Percentiles rank a stretch among this genome's conserved stretches.
These are phyloP conservation scores for Gila orcuttii DNA, from an alignment of 2,113 vertebrate species.

Conservation along the genomic window DNA sequence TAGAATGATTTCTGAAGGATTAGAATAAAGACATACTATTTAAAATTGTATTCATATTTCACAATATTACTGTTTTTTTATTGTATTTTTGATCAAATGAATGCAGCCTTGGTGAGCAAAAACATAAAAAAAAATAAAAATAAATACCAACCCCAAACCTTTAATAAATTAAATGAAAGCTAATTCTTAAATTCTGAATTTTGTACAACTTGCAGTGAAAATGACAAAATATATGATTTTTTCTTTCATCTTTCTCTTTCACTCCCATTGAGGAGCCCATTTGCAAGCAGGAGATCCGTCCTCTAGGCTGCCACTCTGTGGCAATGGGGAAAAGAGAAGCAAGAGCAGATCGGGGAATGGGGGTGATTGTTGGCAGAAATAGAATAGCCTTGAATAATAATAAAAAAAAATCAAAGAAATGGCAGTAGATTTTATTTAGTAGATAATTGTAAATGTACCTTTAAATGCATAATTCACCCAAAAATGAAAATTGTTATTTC, in stretches of 20 bases:
- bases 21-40: too few species aligned
- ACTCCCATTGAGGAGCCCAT: conserved; percentile 12
- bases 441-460: background rate
- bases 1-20: too few species aligned
- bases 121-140: background rate
- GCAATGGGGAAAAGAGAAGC: background rate
- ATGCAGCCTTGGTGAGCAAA: background rate
- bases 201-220: background rate
- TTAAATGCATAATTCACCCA: background rate
- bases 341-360: background rate
- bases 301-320: conserved; percentile 19
- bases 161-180: background rate
- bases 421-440: background rate
- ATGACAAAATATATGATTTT: background rate
- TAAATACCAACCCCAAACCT: background rate
- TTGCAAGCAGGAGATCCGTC: conserved; percentile 7
- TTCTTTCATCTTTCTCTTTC: too few species aligned
- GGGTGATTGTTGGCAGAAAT: background rate
- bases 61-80: background rate
- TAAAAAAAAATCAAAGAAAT: background rate
- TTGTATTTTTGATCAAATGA: background rate
- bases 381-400: background rate
- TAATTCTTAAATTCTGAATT: background rate
- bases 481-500: background rate
- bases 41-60: background rate